Evolutionary conservation across 2,888 invertebrate genomes (phyloP), one percentile per base, ranked within the genome.

Genomic region (Pachymerium ferrugineum): DNA sequence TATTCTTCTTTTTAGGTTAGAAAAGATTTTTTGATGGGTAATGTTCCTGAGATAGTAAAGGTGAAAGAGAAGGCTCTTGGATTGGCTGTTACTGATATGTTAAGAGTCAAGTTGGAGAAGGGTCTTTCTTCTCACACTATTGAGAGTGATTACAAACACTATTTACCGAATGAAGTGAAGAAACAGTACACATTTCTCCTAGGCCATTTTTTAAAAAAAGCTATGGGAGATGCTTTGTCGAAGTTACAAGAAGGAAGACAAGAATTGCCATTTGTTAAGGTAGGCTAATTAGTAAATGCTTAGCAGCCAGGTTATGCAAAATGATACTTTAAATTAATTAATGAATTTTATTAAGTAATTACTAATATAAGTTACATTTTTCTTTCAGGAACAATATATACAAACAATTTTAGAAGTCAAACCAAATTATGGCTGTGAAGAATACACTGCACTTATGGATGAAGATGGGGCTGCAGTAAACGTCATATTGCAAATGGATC

Each of bases 51-150:
- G 81, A 88, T 93, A 75, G 86, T 89, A 73, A 89, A 89, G 75
- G 88, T 89, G 79, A 90, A 90, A 80, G 86, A 89, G 75, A 90
- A 92, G 82, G 85, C 93, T 1, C 85, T 94, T 73, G 95, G 95
- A 0, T 84, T 95, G 72, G 92, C 92, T 10, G 92, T 93, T 74
- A 88, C 91, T 72, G 94, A 94, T 82, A 94, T 95, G 92, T 90
- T 88, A 75, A 88, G 93, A 77, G 90, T 91, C 42, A 89, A 90
- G 83, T 81, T 90, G n/a, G 93, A 93, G 80, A 88, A 89, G 78
- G 87, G 88, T 73, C 82, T 89, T 76, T 83, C 87, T 0, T 83
- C 87, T 72, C 89, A 89, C 76, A 86, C 86, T 74, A 88, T 94
- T 2, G 88, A 90, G 79, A 88, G 87, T 77, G 90, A 92, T 78